phyloP scores from a whole-genome alignment of 2,888 invertebrate genomes.

The Smittia sp. region DNA sequence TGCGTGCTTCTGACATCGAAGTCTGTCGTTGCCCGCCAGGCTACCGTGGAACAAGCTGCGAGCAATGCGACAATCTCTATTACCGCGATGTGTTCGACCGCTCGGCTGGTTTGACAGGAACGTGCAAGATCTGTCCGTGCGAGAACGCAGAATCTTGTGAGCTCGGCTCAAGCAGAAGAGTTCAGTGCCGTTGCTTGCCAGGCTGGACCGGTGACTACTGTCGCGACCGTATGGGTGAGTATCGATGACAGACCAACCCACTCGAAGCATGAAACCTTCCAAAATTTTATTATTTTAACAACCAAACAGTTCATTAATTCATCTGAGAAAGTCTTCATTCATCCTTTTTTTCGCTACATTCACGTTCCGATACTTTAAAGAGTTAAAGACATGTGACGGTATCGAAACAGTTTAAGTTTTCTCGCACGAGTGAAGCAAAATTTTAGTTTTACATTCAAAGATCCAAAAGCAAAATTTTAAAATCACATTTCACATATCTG shows the following conservation, averaged over 20 bases:
- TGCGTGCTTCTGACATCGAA: slow-evolving; percentile 75
- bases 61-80: slow-evolving; percentile 67
- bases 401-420: background rate
- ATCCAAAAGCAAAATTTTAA: slow-evolving; percentile 7
- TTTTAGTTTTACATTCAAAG: slow-evolving; percentile 23
- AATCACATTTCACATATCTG: slow-evolving; percentile 2
- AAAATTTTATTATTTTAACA: background rate
- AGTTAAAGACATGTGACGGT: background rate
- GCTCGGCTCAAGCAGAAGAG: slow-evolving; percentile 57
- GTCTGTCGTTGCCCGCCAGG: slow-evolving; percentile 79
- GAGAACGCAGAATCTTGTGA: slow-evolving; percentile 67
- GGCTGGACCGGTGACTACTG: slow-evolving; percentile 69
- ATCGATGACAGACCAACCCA: background rate
- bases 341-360: background rate
- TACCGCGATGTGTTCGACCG: slow-evolving; percentile 65
- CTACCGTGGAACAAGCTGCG: slow-evolving; percentile 81
- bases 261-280: slow-evolving; percentile 12
- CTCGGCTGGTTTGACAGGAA: slow-evolving; percentile 49
- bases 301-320: slow-evolving; percentile 9
- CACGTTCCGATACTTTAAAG: background rate
- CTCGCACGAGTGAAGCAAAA: slow-evolving; percentile 25
- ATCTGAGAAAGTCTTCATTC: slow-evolving; percentile 15
- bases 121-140: slow-evolving; percentile 70
- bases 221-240: slow-evolving; percentile 59
- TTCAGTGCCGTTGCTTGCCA: slow-evolving; percentile 68